Evolutionary conservation across 2,797 vertebrate species (phyloP).

Genomic region (Parauchenoglanis ngamensis): DNA sequence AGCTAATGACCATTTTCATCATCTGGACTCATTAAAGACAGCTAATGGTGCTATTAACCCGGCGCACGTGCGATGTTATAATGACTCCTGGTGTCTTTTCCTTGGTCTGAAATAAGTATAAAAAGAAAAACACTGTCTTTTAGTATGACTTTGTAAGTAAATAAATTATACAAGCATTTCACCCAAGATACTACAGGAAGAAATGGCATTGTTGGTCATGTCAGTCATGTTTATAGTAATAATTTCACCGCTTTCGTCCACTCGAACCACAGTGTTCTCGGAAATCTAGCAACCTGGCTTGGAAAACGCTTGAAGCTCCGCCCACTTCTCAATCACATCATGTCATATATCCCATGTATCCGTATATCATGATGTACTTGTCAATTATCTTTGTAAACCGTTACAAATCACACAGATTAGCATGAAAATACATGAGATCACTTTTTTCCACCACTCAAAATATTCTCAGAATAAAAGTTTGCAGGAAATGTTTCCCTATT

Average conservation of each 20-base stretch:
- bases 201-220: no score
- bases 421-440: not conserved
- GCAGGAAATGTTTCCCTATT: not conserved
- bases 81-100: not conserved
- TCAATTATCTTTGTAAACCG: not conserved
- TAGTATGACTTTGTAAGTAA: not conserved
- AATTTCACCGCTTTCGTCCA: no score
- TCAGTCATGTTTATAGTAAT: no score
- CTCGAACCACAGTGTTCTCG: no score
- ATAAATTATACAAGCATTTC: not conserved
- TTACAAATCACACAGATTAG: not conserved
- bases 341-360: no score
- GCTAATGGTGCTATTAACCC: conserved; percentile 16
- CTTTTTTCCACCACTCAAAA: not conserved
- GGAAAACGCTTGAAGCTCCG: no score
- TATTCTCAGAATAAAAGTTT: not conserved
- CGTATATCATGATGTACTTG: no score
- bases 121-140: no score
- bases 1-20: not conserved
- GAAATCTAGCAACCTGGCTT: no score
- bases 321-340: no score
- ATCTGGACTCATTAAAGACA: not conserved
- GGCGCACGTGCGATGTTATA: not conserved
- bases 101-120: not conserved
- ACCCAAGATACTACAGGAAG: no score